Evolutionary conservation across 2,888 invertebrate genomes (phyloP), one percentile per base, ranked within the genome.

Genomic region (Lathronympha strigana): DNA sequence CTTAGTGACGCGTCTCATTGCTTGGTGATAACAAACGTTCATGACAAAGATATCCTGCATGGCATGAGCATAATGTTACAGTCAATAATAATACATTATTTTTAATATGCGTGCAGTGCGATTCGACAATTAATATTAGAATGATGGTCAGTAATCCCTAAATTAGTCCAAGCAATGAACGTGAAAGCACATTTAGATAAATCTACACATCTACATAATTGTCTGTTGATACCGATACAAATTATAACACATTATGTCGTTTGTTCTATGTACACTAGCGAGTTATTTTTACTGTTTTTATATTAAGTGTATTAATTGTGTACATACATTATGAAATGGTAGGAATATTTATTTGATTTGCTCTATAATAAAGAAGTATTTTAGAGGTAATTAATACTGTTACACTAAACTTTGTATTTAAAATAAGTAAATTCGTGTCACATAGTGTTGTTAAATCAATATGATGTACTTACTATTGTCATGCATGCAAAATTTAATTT

Each of bases 271-370:
- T 19, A 58, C 43, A 40, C 25, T 50, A 36, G 51, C 45, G 64
- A 51, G 58, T 53, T 60, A 51, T 50, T 64, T 25, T 19, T 53
- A 55, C 31, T 19, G 45, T 54, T 63, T 54, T 47, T 61, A 43
- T 61, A 62, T 15, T 57, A 63, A 57, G 63, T 57, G 57, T 53
- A 53, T 64, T 60, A 17, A 60, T 64, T 64, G 38, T 66, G 61
- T 66, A 66, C 47, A 61, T 61, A 61, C 19, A 19, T 28, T 21
- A 55, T 55, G 17, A 49, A 28, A 61, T 17, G 9, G 23, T 54
- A 61, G 45, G 53, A 3, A 61, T 66, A 54, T 66, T 66, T 60
- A 66, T 49, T 61, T 49, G 38, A 61, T 21, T 54, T 17, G 36
- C 11, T 66, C 53, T 36, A 61, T 60, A 43, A 53, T 36, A 23